These are phyloP conservation scores for Caprella mutica DNA, from an alignment of 2,888 invertebrate species.

Conservation along the genomic window DNA sequence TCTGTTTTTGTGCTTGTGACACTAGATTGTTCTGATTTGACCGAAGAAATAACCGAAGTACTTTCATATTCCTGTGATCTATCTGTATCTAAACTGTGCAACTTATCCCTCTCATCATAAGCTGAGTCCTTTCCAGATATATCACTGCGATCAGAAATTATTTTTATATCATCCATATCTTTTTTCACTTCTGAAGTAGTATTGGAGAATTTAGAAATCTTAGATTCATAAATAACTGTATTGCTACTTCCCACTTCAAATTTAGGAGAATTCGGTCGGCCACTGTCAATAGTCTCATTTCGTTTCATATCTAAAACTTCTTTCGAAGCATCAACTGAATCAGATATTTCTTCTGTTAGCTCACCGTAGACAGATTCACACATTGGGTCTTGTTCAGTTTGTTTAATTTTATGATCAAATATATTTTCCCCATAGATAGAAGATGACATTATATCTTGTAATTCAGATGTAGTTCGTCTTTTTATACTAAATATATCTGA, in stretches of 20 bases:
- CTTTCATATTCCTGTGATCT: too few species aligned
- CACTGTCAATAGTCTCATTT: conserved; percentile 26
- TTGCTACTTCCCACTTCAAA: conserved; percentile 25
- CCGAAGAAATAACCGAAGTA: too few species aligned
- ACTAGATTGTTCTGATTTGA: too few species aligned
- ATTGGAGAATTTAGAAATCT: conserved; percentile 15
- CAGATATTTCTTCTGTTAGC: conserved; percentile 12
- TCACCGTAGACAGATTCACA: conserved; percentile 29
- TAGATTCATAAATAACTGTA: conserved; percentile 22
- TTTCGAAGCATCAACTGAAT: background rate
- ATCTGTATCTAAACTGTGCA: conserved; percentile 32
- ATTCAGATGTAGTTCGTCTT: conserved; percentile 21
- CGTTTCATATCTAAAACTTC: too few species aligned
- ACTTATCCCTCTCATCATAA: conserved; percentile 30
- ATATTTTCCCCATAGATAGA: conserved; percentile 33
- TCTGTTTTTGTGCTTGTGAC: too few species aligned
- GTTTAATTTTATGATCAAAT: conserved; percentile 8
- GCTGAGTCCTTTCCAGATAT: conserved; percentile 29
- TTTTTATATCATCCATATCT: conserved; percentile 20
- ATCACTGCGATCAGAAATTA: conserved; percentile 13
- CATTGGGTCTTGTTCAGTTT: conserved; percentile 22
- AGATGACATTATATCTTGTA: conserved; percentile 29
- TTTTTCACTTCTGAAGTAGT: conserved; percentile 18
- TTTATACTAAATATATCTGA: conserved; percentile 14
- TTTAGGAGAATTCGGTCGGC: conserved; percentile 26